Evolutionary conservation across 2,113 vertebrate genomes (phyloP).

Genomic region (Seriola aureovittata): DNA sequence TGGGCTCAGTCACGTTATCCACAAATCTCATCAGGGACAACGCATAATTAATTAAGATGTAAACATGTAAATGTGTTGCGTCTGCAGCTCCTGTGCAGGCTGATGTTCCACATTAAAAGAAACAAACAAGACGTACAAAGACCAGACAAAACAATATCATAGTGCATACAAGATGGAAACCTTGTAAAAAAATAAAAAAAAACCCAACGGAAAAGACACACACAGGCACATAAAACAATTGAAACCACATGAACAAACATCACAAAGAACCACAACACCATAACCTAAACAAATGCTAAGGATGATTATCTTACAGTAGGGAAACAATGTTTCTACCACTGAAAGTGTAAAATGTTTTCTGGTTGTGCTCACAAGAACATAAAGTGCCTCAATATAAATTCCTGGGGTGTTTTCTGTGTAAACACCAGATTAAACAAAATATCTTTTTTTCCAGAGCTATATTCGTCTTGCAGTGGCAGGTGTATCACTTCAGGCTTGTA

Average conservation of each 20-base stretch:
- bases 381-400: slow-evolving; percentile 20
- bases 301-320: not conserved
- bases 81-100: not conserved
- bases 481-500: slow-evolving; percentile 58
- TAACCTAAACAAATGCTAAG: not conserved
- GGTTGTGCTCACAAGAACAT: not conserved
- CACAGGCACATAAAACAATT: not conserved
- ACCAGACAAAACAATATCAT: not conserved
- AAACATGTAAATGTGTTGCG: not conserved
- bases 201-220: not conserved
- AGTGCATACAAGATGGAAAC: not conserved
- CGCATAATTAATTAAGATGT: not conserved
- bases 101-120: not conserved
- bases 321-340: not conserved
- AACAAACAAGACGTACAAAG: not conserved
- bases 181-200: not conserved
- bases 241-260: not conserved
- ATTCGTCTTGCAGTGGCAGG: slow-evolving; percentile 48
- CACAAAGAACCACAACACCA: not conserved
- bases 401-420: slow-evolving; percentile 47
- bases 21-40: not conserved
- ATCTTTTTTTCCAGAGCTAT: not conserved
- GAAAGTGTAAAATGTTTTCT: slow-evolving; percentile 5
- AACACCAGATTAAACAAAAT: slow-evolving; percentile 50
- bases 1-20: not conserved